Base-by-base conservation (phyloP, 2,797 vertebrate genomes). In the Vultur gryphus region DNA sequence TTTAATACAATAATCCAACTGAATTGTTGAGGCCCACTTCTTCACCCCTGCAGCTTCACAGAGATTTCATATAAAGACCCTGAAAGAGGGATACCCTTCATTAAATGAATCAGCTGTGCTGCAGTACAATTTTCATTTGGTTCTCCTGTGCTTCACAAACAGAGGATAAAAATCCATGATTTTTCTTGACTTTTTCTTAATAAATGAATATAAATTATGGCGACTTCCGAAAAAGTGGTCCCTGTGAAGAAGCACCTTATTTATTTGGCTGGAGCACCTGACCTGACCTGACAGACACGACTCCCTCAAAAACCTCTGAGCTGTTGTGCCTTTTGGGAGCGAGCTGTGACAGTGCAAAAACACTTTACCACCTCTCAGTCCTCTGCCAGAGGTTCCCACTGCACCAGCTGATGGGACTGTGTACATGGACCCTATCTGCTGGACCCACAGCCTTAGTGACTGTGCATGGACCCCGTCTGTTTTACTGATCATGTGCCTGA, bases 381-480 rank as follows among this genome's bases (percentile, higher is more conserved):
- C 46, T 52, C 44, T 84, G 18, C 19, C 20, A 41, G 24, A 51
- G 12, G 10, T 66, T 33, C 17, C 35, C 31, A 20, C 31, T 19
- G 39, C 1, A 4, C 33, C 16, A 8, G 26, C 31, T 59, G 46
- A 5, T 19, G 23, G 37, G 9, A 48, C 41, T 14, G n/a, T 37
- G 54, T 6, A 23, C 7, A 4, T 21, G 35, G 29, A 54, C 33
- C 7, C n/a, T 29, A 21, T 9, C 20, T 77, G 49, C 29, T 82
- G 33, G 46, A n/a, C 21, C 4, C 44, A 43, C 13, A 84, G 39
- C 33, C 11, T 58, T 28, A 69, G 35, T 24, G 51, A 69, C 15
- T 7, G 6, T 20, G 10, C 10, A 13, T 3, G 8, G 23, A 61
- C 6, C 2, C 23, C 16, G 0, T 31, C 19, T 55, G 15, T 9